Base-by-base conservation (phyloP, 1,140 invertebrate species). In the Anadara kagoshimensis region DNA sequence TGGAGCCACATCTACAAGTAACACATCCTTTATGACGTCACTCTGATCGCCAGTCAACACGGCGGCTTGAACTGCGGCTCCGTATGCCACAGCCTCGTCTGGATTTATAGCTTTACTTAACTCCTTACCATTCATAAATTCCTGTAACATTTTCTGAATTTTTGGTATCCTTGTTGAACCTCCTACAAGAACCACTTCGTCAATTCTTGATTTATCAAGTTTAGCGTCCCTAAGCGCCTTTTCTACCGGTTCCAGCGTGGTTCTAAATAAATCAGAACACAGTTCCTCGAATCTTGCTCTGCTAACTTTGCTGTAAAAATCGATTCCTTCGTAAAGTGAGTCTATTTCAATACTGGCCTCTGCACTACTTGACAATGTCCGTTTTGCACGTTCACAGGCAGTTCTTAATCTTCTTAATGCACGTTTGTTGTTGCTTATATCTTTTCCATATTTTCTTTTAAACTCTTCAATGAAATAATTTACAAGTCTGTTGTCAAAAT, bases 81-180 rank as follows among this genome's bases (percentile, higher is more conserved):
- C 94, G 80, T 93, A 94, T 3, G 94, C 94, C 0, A 94, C 93
- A 11, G 93, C 93, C 92, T 98, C 97, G 90, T 98, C 97, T 45
- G 97, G 97, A 69, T 88, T 88, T 69, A 88, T 88, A 54, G 82
- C 82, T 85, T 98, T 98, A 92, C 98, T 99, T 67, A 98, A 91
- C 89, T 98, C 85, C 64, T 98, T 98, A 67, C 97, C 97, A 78
- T 97, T 97, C 29, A 36, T 73, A 91, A 97, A 97, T 87, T 97
- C 95, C 85, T 96, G 94, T 57, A 98, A 90, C 61, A 97, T 90
- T 85, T 97, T 97, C 90, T 99, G 97, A 62, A 99, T 95, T 89
- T 98, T 98, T 43, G 97, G 97, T 81, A 99, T 99, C 90, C 97
- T 94, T 47, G 97, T 98, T n/a, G 97, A 99, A 51, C 97, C 98